phyloP scores from a whole-genome alignment of 30 jellyfish, hydroid and myxozoan species.

The Cassiopea andromeda region DNA sequence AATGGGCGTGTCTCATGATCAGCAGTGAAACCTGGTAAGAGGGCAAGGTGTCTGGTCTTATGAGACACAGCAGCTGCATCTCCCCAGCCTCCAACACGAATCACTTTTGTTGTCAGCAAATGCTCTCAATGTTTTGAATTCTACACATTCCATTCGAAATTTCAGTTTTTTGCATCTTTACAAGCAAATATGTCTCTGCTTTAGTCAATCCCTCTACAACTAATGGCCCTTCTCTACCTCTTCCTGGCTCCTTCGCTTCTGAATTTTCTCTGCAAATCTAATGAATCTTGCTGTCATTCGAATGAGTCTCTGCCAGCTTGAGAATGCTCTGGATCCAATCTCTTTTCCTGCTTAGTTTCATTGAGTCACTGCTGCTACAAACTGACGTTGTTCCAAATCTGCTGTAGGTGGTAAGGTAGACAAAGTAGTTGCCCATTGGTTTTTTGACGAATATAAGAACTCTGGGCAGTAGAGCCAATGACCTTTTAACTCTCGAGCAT shows the following conservation, averaged over 20 bases:
- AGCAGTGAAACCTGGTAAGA: constrained; percentile 57
- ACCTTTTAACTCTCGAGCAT: constrained; percentile 39
- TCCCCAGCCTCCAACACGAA: constrained; percentile 72
- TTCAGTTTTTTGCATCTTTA: constrained; percentile 6
- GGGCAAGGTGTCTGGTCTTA: constrained; percentile 66
- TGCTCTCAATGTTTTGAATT: constrained; percentile 60
- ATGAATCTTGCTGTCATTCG: constrained; percentile 57
- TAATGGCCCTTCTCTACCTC: background rate
- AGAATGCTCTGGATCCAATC: constrained; percentile 24
- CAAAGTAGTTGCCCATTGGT: constrained; percentile 38
- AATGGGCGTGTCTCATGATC: constrained; percentile 50
- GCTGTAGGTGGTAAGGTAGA: constrained; percentile 33
- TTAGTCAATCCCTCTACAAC: constrained; percentile 45
- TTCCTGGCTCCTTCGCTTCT: constrained; percentile 3
- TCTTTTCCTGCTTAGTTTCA: constrained; percentile 18
- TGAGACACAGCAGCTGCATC: constrained; percentile 50
- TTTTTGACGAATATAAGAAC: constrained; percentile 51
- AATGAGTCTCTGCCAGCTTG: constrained; percentile 56
- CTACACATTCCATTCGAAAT: constrained; percentile 42
- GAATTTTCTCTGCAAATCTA: constrained; percentile 48
- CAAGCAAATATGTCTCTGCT: constrained; percentile 19
- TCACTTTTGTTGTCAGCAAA: constrained; percentile 23
- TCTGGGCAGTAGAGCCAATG: constrained; percentile 72
- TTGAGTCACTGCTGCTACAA: constrained; percentile 4
- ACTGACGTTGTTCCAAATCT: constrained; percentile 18